Conservation (phyloP, 2,888 invertebrate genomes). For the Cheilosia variabilis region DNA sequence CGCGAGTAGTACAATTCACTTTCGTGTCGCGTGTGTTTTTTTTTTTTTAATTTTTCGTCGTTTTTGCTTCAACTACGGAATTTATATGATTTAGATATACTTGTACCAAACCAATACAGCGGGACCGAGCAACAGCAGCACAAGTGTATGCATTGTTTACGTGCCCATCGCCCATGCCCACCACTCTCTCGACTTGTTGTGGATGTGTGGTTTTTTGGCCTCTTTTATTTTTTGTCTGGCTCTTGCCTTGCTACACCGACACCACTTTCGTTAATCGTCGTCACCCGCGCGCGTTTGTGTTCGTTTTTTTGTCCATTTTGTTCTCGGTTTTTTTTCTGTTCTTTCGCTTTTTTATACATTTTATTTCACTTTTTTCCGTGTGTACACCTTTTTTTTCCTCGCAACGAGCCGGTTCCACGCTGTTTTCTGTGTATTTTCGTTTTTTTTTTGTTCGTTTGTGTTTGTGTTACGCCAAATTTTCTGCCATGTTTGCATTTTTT, state of each 20-base stretch:
- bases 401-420: conserved; percentile 69
- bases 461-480: conserved; percentile 74
- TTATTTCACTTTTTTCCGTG: conserved; percentile 75
- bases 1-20: conserved; percentile 58
- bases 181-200: conserved; percentile 60
- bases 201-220: conserved; percentile 69
- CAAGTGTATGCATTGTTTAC: conserved; percentile 75
- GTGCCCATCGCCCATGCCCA: conserved; percentile 45
- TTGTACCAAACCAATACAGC: not conserved
- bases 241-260: conserved; percentile 47
- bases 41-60: conserved; percentile 9
- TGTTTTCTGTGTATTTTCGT: conserved; percentile 57
- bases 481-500: conserved; percentile 77
- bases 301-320: conserved; percentile 76
- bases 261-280: conserved; percentile 48
- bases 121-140: conserved; percentile 64
- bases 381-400: conserved; percentile 77
- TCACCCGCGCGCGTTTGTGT: conserved; percentile 71
- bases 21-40: conserved; percentile 50
- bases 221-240: conserved; percentile 76
- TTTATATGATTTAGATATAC: conserved; percentile 23
- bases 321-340: conserved; percentile 77
- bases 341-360: conserved; percentile 72
- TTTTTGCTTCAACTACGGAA: conserved; percentile 13
- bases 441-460: conserved; percentile 66